Evolutionary conservation across 2,888 invertebrate genomes (phyloP).

Genomic region (Emesis russula): DNA sequence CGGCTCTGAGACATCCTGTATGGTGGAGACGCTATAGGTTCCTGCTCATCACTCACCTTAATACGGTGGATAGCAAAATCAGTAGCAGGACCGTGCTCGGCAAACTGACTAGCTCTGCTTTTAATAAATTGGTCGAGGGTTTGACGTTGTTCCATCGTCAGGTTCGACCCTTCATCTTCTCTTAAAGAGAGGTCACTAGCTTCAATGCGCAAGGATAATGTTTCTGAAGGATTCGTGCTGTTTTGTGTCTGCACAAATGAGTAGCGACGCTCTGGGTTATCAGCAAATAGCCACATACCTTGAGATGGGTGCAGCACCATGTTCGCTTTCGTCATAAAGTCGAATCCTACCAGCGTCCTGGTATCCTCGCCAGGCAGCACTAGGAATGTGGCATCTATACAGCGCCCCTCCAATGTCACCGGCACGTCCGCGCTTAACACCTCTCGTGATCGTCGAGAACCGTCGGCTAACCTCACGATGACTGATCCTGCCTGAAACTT

Average conservation of each 20-base stretch:
- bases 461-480: conserved; percentile 40
- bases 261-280: background rate
- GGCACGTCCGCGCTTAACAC: conserved; percentile 22
- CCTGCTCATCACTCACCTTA: conserved; percentile 85
- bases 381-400: conserved; percentile 27
- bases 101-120: conserved; percentile 35
- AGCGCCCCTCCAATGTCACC: conserved; percentile 11
- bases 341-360: conserved; percentile 39
- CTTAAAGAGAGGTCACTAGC: background rate
- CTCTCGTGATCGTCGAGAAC: conserved; percentile 23
- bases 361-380: conserved; percentile 48
- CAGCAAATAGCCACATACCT: conserved; percentile 6
- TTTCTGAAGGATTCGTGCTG: background rate
- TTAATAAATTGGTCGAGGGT: conserved; percentile 32
- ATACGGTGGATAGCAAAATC: conserved; percentile 86
- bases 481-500: conserved; percentile 22
- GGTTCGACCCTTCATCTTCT: conserved; percentile 45
- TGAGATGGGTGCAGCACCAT: background rate
- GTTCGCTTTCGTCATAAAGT: conserved; percentile 27
- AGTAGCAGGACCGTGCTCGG: conserved; percentile 50
- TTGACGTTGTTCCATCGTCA: conserved; percentile 38
- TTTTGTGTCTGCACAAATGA: background rate
- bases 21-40: conserved; percentile 89
- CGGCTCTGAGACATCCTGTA: conserved; percentile 87
- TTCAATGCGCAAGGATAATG: background rate